Evolutionary conservation across 2,888 invertebrate genomes (phyloP), one percentile per base, ranked within the genome.

Genomic region (Limenitis camilla): DNA sequence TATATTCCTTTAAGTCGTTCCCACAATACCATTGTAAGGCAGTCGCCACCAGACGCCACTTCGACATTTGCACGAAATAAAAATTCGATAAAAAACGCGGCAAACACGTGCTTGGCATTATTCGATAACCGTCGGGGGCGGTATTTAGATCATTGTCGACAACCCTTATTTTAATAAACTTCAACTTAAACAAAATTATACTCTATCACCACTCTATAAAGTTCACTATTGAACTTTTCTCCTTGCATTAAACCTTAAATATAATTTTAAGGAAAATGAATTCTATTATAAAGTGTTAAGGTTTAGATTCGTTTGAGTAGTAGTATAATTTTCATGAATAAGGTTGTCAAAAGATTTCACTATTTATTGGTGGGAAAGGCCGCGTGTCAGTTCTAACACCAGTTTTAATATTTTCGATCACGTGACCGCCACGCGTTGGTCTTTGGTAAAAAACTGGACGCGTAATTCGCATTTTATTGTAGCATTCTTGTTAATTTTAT

Each of bases 321-420:
- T 27, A 28, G 43, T 41, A 51, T 52, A 55, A 56, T 58, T 64
- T 63, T 55, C 60, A 45, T 64, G 62, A 69, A 69, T 71, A 81
- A 78, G 81, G 78, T 73, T 81, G 78, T 70, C 76, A 76, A 69
- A 73, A 64, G 65, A 68, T 67, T 79, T 78, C 72, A 74, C 80
- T 81, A 84, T 86, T 86, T 85, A 85, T 86, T 84, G 85, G 87
- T 84, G 86, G 86, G 86, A 85, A 86, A 74, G 74, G 81, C 76
- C 86, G 81, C 86, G 87, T 87, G 87, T 87, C 85, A 83, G 72
- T 67, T 83, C 83, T 86, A 83, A 87, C 87, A 87, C 87, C 82
- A 85, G 83, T 84, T 86, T 84, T 86, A 87, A 86, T 86, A 86
- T 86, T 85, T 82, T 71, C 67, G 60, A 76, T 65, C 87, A 67